Percentiles rank a stretch among this genome's conserved stretches.
phyloP scores from a whole-genome alignment of 2,113 vertebrate species.

The Gavia stellata region DNA sequence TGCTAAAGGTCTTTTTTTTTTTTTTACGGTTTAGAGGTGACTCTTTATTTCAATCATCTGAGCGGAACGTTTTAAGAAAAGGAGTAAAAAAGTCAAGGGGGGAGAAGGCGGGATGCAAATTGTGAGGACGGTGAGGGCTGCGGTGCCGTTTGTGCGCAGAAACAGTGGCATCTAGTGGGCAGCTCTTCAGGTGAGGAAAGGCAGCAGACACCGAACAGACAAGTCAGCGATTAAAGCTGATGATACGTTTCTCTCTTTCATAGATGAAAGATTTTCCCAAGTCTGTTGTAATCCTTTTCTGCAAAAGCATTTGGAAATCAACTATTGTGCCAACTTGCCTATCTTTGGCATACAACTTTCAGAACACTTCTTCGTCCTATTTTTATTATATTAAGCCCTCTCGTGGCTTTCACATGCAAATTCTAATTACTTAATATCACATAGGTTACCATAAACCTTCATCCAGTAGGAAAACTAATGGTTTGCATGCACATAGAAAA shows the following conservation, averaged over 20 bases:
- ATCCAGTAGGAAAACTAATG: not conserved
- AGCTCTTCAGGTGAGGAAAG: not conserved
- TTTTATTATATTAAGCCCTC: not conserved
- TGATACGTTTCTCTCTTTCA: not conserved
- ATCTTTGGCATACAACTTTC: not conserved
- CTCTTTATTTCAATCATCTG: constrained; percentile 14
- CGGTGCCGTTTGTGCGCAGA: constrained; percentile 1
- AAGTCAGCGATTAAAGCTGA: not conserved
- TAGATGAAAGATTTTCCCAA: not conserved
- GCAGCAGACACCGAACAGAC: not conserved
- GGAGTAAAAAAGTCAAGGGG: not conserved
- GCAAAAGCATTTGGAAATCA: not conserved
- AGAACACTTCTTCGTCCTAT: not conserved
- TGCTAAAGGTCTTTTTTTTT: not conserved
- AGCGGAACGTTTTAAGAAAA: not conserved
- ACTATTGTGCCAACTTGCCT: not conserved
- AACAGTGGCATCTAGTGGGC: constrained; percentile 79
- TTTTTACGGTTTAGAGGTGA: not conserved
- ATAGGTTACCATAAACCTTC: not conserved
- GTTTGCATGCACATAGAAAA: not conserved
- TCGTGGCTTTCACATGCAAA: not conserved
- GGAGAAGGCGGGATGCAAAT: not conserved
- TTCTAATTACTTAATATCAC: not conserved
- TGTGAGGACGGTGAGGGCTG: not conserved
- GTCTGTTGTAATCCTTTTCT: not conserved